A percentile compares a stretch with the other conserved stretches of the same genome.
These are phyloP conservation scores for Bombyx mandarina DNA, from an alignment of 1,140 invertebrate species.

Conservation along the genomic window DNA sequence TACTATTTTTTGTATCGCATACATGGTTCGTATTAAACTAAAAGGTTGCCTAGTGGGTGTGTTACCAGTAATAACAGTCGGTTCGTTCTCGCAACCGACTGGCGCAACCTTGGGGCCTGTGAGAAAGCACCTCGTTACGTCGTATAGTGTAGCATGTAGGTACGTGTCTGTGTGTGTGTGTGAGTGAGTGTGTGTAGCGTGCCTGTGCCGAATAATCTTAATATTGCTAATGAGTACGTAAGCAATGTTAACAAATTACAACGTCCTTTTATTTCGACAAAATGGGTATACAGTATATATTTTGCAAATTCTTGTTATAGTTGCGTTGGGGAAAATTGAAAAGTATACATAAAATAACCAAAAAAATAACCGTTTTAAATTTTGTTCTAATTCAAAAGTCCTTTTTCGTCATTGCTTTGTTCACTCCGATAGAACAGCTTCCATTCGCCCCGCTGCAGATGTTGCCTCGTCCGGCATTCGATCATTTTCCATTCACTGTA, in stretches of 20 bases:
- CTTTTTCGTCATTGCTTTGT: too few relatives aligned
- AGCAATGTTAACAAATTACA: constrained; percentile 19
- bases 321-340: too few relatives aligned
- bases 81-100: constrained; percentile 23
- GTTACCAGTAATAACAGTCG: constrained; percentile 24
- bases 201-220: constrained; percentile 19
- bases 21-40: constrained; percentile 2
- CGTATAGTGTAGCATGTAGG: neutral
- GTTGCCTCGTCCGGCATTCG: too few relatives aligned
- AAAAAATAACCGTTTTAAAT: too few relatives aligned
- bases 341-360: too few relatives aligned
- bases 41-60: constrained; percentile 16
- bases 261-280: constrained; percentile 16
- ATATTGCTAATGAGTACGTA: constrained; percentile 11
- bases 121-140: constrained; percentile 30
- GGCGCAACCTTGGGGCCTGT: constrained; percentile 23
- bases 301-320: too few relatives aligned
- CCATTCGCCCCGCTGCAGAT: too few relatives aligned
- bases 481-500: constrained; percentile 16
- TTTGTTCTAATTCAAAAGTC: too few relatives aligned
- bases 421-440: too few relatives aligned
- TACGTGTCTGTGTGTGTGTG: neutral
- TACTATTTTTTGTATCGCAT: neutral
- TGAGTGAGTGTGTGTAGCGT: constrained; percentile 10
- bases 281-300: neutral